Base-by-base conservation (phyloP, 2,113 vertebrate species). In the Hyperopisus bebe region DNA sequence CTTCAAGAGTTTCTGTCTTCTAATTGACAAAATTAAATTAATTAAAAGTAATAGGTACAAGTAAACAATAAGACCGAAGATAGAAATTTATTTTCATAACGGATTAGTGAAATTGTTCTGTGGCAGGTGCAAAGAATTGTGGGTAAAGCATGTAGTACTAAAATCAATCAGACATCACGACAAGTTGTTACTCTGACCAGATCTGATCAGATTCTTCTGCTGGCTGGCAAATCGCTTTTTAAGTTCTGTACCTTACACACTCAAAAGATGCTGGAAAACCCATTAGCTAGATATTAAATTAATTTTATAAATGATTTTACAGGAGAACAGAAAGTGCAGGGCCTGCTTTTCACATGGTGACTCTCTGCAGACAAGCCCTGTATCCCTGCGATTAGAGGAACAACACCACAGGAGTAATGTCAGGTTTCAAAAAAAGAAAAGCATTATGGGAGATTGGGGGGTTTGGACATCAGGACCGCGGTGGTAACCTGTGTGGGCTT, bases 401-500 rank as follows among this genome's bases (percentile, higher is more conserved):
- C n/a, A 50, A 50, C 47, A 48, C 46, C 44, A 50, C 7, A 31
- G 50, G 48, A 42, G 50, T 50, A 7, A 53, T 31, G 11, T 31
- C 24, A 31, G 58, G 58, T 74, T 88, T 88, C 46, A 89, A 83
- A 89, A 55, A 55, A 53, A 74, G 5, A 44, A 9, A 88, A 62
- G 58, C 77, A 53, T 31, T 39, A 53, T 19, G 62, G n/a, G 46
- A 77, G 88, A 35, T 35, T 35, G 50, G 47, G 31, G 31, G 85
- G 85, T 48, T 89, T 51, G 74, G 70, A 82, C 74, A 87, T 83
- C 27, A 55, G 50, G 21, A 55, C 50, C 11, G 21, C 21, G 51
- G 21, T 53, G 48, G 70, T 89, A 83, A 55, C 77, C 48, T 89
- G 74, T 89, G 88, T 89, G 50, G 70, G 88, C 88, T 77, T 88